Evolutionary conservation across 2,888 invertebrate genomes (phyloP), one percentile per base, ranked within the genome.

Genomic region (Diloba caeruleocephala): DNA sequence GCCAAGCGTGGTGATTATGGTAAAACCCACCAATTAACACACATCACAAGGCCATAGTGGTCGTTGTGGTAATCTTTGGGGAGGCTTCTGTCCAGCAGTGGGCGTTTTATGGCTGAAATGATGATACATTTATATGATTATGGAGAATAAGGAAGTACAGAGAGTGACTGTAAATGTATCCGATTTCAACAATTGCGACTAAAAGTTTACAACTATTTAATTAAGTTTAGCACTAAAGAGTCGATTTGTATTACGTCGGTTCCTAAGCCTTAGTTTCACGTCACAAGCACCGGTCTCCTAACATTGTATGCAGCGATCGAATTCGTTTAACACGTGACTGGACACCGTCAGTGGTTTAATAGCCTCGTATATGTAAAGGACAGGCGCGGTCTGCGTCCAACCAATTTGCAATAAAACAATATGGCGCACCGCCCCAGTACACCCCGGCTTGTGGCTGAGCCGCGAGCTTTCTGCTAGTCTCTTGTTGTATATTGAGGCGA

Each of bases 341-440:
- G 88, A 82, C 87, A 88, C 85, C 79, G 82, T 81, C 79, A 82
- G 89, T 86, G 84, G 88, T 91, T 92, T 92, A 93, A 93, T 92
- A 87, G 92, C 87, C 84, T 89, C 88, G 89, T 92, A 89, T 91
- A 91, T 92, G 92, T 90, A 92, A 91, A 92, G 90, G 92, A 91
- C 92, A 91, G 88, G 84, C 88, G 87, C 87, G 88, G 88, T 85
- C 82, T 86, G 85, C 88, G 88, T 87, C 89, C 89, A 90, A 89
- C 91, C 92, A 93, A 93, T 93, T 93, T 93, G 92, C 92, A 92
- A 92, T 93, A 93, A 93, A 92, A 93, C 91, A 93, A 92, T 92
- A 92, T 87, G 86, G 89, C 86, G 77, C 78, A 66, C 78, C 77
- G 77, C 74, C 78, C 77, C 78, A 76, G 79, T 79, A 80, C 80